phyloP scores from a whole-genome alignment of 2,113 vertebrate species.

The Petaurus breviceps region DNA sequence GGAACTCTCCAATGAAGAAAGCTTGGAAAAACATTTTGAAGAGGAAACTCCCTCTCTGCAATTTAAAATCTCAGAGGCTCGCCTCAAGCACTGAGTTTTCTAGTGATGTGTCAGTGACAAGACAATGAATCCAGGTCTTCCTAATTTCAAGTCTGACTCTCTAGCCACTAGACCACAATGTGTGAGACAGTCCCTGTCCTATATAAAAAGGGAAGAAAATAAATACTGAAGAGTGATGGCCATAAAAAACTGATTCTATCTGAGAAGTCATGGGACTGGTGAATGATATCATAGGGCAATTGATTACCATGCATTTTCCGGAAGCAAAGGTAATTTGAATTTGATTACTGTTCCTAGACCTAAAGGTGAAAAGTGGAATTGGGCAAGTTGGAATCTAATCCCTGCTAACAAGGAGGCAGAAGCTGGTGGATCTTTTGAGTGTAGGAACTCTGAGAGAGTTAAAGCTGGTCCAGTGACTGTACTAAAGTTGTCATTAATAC shows the following conservation, averaged over 20 bases:
- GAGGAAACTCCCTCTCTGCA: background rate
- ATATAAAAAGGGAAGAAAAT: background rate
- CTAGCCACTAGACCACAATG: background rate
- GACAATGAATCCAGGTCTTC: background rate
- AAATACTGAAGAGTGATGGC: background rate
- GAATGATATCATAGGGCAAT: background rate
- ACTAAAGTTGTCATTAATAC: background rate
- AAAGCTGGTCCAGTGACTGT: background rate
- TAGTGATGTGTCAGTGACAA: background rate
- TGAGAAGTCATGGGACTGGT: background rate
- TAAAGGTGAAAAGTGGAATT: background rate
- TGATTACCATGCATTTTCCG: background rate
- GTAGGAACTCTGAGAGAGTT: background rate
- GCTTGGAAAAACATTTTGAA: background rate
- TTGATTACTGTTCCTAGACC: background rate
- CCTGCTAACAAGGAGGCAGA: background rate
- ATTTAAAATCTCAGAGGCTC: background rate
- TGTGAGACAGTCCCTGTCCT: background rate
- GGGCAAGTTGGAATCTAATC: background rate
- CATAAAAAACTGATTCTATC: background rate
- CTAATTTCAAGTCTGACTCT: background rate
- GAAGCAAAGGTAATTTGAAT: background rate
- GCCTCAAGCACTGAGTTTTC: background rate
- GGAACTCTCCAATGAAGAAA: background rate
- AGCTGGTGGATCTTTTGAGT: background rate